Evolutionary conservation across 2,888 invertebrate genomes (phyloP).

Genomic region (Parascotia fuliginaria): DNA sequence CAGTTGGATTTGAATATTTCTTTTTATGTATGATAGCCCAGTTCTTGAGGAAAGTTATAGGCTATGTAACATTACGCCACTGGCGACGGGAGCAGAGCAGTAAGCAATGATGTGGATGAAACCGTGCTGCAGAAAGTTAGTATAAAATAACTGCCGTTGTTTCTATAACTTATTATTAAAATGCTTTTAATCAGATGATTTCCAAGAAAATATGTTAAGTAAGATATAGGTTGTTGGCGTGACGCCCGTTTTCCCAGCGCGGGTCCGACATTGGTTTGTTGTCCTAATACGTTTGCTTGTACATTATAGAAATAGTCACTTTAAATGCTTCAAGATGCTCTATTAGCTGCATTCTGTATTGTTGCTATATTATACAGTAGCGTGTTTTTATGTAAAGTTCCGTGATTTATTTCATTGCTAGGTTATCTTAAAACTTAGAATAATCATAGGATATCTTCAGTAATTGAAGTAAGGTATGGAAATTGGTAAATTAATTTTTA

Average conservation of each 20-base stretch:
- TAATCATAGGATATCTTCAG: too few species aligned
- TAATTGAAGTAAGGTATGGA: too few species aligned
- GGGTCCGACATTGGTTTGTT: slow-evolving; percentile 50
- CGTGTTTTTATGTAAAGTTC: too few species aligned
- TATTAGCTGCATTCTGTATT: slow-evolving; percentile 29
- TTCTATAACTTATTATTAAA: slow-evolving; percentile 53
- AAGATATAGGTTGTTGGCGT: slow-evolving; percentile 60
- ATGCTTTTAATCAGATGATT: slow-evolving; percentile 48
- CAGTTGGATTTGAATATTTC: too few species aligned
- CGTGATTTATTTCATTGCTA: slow-evolving; percentile 31
- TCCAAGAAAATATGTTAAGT: slow-evolving; percentile 49
- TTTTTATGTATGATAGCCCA: too few species aligned
- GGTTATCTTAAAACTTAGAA: slow-evolving; percentile 15
- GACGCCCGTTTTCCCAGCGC: slow-evolving; percentile 48
- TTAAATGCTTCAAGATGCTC: slow-evolving; percentile 43
- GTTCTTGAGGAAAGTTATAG: too few species aligned
- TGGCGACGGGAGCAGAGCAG: too few species aligned
- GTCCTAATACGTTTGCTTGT: slow-evolving; percentile 56
- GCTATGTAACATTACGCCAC: too few species aligned
- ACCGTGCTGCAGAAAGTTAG: too few species aligned
- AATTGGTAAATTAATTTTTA: too few species aligned
- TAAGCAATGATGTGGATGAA: too few species aligned
- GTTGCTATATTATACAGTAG: slow-evolving; percentile 17
- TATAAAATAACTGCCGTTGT: too few species aligned
- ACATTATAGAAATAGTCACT: slow-evolving; percentile 47